Conservation (phyloP, 2,113 vertebrate genomes). For the Brachypteracias leptosomus region DNA sequence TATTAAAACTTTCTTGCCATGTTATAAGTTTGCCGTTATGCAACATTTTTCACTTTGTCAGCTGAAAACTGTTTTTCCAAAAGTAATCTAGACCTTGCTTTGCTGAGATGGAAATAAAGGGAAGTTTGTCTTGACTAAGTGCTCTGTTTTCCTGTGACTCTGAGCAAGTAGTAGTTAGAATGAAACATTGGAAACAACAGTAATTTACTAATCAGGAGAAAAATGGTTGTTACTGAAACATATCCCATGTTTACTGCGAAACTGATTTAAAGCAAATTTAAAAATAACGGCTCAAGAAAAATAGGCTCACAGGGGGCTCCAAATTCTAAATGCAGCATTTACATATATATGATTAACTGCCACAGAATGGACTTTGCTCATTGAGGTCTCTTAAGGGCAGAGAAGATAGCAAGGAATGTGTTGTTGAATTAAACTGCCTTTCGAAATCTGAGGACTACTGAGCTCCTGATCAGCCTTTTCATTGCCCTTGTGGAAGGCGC, state of each 20-base stretch:
- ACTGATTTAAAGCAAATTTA: constrained; percentile 17
- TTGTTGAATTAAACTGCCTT: not conserved
- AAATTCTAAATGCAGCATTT: constrained; percentile 47
- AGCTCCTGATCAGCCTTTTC: not conserved
- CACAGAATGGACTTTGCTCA: not conserved
- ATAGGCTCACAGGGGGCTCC: not conserved
- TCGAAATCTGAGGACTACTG: not conserved
- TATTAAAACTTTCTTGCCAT: constrained; percentile 57
- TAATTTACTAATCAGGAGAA: constrained; percentile 67
- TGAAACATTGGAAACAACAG: constrained; percentile 35
- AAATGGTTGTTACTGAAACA: constrained; percentile 39
- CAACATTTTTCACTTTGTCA: constrained; percentile 71
- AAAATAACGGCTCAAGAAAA: constrained; percentile 37
- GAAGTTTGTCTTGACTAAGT: constrained; percentile 59
- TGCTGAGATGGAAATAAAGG: constrained; percentile 60
- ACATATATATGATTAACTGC: constrained; percentile 25
- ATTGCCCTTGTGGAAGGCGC: not conserved
- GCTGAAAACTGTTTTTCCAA: constrained; percentile 55
- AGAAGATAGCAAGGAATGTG: not conserved
- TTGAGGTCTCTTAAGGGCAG: not conserved
- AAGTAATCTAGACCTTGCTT: constrained; percentile 49
- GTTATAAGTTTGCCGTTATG: constrained; percentile 36
- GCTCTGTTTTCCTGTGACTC: constrained; percentile 42
- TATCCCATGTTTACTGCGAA: constrained; percentile 25
- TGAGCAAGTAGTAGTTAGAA: constrained; percentile 39